phyloP scores from a whole-genome alignment of 2,888 invertebrate genomes.

The Capitulum mitella region DNA sequence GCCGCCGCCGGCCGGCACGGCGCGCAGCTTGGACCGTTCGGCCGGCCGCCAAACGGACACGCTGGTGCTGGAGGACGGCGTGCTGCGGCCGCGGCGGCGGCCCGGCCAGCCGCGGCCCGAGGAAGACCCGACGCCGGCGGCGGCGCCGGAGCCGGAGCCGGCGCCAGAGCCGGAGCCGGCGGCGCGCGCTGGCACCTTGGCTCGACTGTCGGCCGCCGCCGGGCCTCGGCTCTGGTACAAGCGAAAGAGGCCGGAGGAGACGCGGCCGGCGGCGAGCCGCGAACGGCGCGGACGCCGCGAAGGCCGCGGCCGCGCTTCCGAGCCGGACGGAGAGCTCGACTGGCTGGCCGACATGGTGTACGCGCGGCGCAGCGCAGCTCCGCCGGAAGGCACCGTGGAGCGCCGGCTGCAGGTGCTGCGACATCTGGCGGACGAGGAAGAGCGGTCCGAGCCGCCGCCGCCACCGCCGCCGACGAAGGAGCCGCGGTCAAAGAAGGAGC shows the following conservation, averaged over 20 bases:
- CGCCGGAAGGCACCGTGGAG: conserved; percentile 13
- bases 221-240: conserved; percentile 16
- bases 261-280: background rate
- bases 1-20: background rate
- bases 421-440: conserved; percentile 5
- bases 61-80: conserved; percentile 9
- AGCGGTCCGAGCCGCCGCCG: background rate
- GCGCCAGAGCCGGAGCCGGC: background rate
- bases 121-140: background rate
- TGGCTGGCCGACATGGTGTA: conserved; percentile 23
- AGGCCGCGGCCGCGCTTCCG: background rate
- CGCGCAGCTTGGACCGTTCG: background rate
- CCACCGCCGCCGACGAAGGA: background rate
- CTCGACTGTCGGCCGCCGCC: background rate
- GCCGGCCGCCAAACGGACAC: conserved; percentile 3
- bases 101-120: background rate
- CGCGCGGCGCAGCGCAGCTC: background rate
- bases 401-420: conserved; percentile 3
- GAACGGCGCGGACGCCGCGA: background rate
- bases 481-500: background rate
- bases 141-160: background rate
- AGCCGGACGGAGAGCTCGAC: conserved; percentile 9
- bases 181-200: background rate
- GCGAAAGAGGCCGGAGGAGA: background rate
- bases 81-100: background rate